These are phyloP conservation scores for Dastarcus helophoroides DNA, from an alignment of 2,888 invertebrate species.

Conservation along the genomic window DNA sequence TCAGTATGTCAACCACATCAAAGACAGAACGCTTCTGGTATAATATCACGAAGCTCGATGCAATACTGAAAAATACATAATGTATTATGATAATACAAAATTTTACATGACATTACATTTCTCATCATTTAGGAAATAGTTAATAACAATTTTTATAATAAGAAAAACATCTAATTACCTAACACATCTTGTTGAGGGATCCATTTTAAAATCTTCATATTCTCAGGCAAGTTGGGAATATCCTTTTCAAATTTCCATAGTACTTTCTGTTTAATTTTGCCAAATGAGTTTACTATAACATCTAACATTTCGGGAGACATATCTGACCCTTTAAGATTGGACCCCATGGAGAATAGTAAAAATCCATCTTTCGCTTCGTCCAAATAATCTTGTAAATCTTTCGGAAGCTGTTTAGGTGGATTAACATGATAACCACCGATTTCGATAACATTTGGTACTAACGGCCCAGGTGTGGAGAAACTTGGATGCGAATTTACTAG, in stretches of 20 bases:
- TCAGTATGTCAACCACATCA: too few relatives aligned
- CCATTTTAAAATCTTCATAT: slow-evolving; percentile 36
- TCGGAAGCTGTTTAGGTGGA: slow-evolving; percentile 20
- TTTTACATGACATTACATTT: too few relatives aligned
- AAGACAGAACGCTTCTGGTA: too few relatives aligned
- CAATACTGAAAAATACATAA: too few relatives aligned
- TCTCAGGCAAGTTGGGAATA: slow-evolving; percentile 29
- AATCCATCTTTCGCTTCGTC: slow-evolving; percentile 44
- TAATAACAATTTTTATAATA: too few relatives aligned
- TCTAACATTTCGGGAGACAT: slow-evolving; percentile 40
- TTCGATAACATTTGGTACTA: slow-evolving; percentile 44
- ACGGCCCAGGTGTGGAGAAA: slow-evolving; percentile 38
- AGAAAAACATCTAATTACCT: too few relatives aligned
- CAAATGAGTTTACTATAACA: slow-evolving; percentile 45
- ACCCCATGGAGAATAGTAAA: slow-evolving; percentile 49
- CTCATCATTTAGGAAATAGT: too few relatives aligned
- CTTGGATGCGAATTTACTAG: slow-evolving; percentile 38
- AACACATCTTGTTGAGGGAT: slow-evolving; percentile 19
- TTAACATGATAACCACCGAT: slow-evolving; percentile 43
- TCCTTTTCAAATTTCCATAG: slow-evolving; percentile 43
- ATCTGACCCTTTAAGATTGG: slow-evolving; percentile 45
- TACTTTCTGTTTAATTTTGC: slow-evolving; percentile 42
- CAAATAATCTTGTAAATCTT: slow-evolving; percentile 41
- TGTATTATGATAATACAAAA: too few relatives aligned
- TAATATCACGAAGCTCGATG: too few relatives aligned